Conservation (phyloP, 2,888 invertebrate species). For the Drosophila pseudotakahashii region DNA sequence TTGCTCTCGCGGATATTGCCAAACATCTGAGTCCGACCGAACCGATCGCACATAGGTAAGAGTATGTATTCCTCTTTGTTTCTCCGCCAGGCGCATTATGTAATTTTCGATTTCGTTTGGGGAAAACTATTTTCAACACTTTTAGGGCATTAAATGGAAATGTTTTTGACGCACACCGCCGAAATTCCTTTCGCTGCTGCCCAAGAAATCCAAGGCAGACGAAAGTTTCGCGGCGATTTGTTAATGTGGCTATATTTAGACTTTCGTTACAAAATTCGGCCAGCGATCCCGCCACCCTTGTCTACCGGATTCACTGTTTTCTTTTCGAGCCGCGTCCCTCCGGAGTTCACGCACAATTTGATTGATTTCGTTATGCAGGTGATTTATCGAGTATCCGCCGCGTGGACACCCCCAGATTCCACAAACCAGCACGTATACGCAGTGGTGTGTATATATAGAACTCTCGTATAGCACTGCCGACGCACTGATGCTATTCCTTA, state of each 20-base stretch:
- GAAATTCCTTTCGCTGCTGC: slow-evolving; percentile 41
- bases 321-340: background rate
- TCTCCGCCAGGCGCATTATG: slow-evolving; percentile 57
- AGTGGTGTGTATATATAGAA: slow-evolving; percentile 37
- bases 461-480: slow-evolving; percentile 23
- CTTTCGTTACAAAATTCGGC: slow-evolving; percentile 42
- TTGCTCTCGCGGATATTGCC: slow-evolving; percentile 58
- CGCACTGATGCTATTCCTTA: slow-evolving; percentile 1
- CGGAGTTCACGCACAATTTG: slow-evolving; percentile 44
- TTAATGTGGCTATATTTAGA: slow-evolving; percentile 72
- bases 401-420: slow-evolving; percentile 34
- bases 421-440: slow-evolving; percentile 35
- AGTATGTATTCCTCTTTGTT: slow-evolving; percentile 10
- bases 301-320: slow-evolving; percentile 13
- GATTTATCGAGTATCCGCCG: slow-evolving; percentile 61
- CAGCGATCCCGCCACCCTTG: slow-evolving; percentile 17
- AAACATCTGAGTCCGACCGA: slow-evolving; percentile 37
- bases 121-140: slow-evolving; percentile 48
- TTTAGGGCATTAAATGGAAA: slow-evolving; percentile 63
- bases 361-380: slow-evolving; percentile 60
- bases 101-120: slow-evolving; percentile 56
- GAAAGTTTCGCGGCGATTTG: slow-evolving; percentile 48
- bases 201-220: slow-evolving; percentile 12
- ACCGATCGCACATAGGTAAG: slow-evolving; percentile 7
- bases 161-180: slow-evolving; percentile 40